Percentiles rank a stretch among this genome's conserved stretches.
These are phyloP conservation scores for Hetaerina americana DNA, from an alignment of 1,140 invertebrate genomes.

Conservation along the genomic window DNA sequence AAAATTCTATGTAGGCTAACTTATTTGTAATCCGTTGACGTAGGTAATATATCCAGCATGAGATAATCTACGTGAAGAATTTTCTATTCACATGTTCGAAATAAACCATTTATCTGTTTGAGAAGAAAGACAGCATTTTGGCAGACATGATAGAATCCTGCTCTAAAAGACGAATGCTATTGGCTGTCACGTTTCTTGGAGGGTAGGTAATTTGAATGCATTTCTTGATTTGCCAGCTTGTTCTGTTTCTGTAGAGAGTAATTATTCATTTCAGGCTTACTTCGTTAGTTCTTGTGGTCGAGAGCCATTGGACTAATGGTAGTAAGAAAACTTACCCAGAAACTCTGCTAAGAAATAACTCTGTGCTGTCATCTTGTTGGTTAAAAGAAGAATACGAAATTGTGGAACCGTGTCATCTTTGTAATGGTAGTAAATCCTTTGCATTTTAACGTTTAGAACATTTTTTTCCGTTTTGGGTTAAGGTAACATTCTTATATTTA, in stretches of 20 bases:
- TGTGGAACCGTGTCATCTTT: conserved; percentile 62
- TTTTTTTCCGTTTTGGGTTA: conserved; percentile 5
- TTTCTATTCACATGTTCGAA: too few species aligned
- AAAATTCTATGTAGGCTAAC: too few species aligned
- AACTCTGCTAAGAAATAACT: conserved; percentile 11
- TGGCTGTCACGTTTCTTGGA: conserved; percentile 44
- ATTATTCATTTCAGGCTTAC: conserved; percentile 45
- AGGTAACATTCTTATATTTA: conserved; percentile 13
- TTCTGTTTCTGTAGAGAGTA: conserved; percentile 12
- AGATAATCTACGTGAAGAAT: too few species aligned
- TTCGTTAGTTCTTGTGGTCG: conserved; percentile 59
- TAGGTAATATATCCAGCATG: too few species aligned
- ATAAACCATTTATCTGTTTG: too few species aligned
- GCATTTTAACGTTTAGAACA: conserved; percentile 7
- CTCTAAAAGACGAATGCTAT: conserved; percentile 50
- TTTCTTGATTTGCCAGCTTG: conserved; percentile 11
- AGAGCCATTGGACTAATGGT: conserved; percentile 54
- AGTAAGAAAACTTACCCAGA: conserved; percentile 31
- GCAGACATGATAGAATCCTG: conserved; percentile 49
- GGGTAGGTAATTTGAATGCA: conserved; percentile 30
- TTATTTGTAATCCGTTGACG: too few species aligned
- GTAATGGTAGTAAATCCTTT: conserved; percentile 38
- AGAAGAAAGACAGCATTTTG: too few species aligned
- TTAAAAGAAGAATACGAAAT: conserved; percentile 51
- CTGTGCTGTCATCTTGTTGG: conserved; percentile 35